Conservation (phyloP, 2,797 vertebrate genomes). For the Chelidonichthys spinosus region DNA sequence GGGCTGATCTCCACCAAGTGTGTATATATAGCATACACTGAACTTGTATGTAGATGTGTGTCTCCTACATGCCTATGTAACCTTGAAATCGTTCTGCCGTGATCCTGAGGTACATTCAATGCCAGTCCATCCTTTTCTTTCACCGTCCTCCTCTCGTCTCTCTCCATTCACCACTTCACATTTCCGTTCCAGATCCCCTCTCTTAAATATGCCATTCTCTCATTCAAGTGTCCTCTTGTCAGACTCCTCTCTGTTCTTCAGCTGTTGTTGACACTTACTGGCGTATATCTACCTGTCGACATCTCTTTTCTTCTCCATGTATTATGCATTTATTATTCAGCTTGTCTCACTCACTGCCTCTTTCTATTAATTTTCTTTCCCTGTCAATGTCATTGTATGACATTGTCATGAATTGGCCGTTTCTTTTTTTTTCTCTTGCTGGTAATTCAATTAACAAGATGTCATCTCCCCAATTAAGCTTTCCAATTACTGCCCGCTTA, state of each 20-base stretch:
- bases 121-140: constrained; percentile 17
- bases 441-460: constrained; percentile 87
- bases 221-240: constrained; percentile 42
- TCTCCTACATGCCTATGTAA: neutral
- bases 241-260: constrained; percentile 30
- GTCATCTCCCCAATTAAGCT: constrained; percentile 85
- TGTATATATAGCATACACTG: constrained; percentile 5
- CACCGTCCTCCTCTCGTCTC: neutral
- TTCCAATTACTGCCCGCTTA: constrained; percentile 78
- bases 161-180: constrained; percentile 9
- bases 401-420: constrained; percentile 67
- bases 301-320: constrained; percentile 41
- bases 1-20: constrained; percentile 13
- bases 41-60: constrained; percentile 5
- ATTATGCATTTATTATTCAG: constrained; percentile 54
- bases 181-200: constrained; percentile 2
- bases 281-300: constrained; percentile 33
- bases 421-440: constrained; percentile 46
- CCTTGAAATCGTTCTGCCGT: constrained; percentile 48
- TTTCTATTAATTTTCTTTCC: constrained; percentile 7
- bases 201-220: constrained; percentile 43
- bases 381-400: constrained; percentile 65
- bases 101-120: constrained; percentile 24
- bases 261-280: constrained; percentile 43
- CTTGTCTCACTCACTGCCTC: neutral